Conservation (phyloP, 2,113 vertebrate species). For the Panurus biarmicus region DNA sequence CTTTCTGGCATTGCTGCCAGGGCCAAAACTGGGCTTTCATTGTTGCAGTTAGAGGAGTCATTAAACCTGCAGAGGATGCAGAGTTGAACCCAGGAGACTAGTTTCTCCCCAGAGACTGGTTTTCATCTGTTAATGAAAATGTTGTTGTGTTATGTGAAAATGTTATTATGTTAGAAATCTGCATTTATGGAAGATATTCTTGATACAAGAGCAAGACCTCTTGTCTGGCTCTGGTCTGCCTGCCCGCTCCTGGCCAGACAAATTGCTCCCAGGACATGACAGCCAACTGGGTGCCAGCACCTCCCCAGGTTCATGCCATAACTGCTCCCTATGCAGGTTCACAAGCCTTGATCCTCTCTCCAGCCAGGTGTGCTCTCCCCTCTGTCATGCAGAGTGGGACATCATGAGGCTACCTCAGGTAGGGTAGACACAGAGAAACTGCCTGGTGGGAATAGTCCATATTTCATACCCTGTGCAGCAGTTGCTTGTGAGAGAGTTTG, state of each 20-base stretch:
- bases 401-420: not conserved
- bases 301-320: not conserved
- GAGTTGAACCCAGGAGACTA: not conserved
- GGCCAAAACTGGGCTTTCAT: not conserved
- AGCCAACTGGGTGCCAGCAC: not conserved
- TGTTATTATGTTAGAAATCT: not conserved
- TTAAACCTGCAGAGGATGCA: not conserved
- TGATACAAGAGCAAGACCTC: not conserved
- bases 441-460: not conserved
- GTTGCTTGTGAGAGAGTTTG: not conserved
- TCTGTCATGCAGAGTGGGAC: accelerated
- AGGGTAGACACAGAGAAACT: not conserved
- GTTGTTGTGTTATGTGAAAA: too few relatives aligned
- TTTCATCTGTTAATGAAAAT: not conserved
- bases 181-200: not conserved
- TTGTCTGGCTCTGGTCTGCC: not conserved
- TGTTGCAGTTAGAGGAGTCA: not conserved
- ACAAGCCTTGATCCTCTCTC: not conserved
- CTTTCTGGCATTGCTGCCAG: not conserved
- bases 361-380: not conserved
- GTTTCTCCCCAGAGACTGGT: not conserved
- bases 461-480: not conserved
- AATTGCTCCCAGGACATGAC: not conserved
- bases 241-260: not conserved
- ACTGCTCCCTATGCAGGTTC: not conserved